Evolutionary conservation across 1,140 invertebrate genomes (phyloP).

Genomic region (Trichomalopsis sarcophagae): DNA sequence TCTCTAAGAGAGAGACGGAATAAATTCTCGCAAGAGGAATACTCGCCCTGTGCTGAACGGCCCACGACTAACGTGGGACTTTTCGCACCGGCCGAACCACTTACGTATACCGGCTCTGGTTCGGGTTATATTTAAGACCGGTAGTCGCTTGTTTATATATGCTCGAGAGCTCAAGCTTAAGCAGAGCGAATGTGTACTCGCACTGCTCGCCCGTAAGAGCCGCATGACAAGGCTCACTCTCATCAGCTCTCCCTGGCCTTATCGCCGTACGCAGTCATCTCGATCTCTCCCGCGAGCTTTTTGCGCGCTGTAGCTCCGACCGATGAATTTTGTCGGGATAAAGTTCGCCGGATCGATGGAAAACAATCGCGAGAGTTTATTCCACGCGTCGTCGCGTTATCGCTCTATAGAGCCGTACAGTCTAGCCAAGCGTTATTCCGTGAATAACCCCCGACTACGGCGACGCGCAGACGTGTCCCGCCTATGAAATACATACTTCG

Average conservation of each 20-base stretch:
- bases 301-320: too few relatives aligned
- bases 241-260: too few relatives aligned
- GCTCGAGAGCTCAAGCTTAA: slow-evolving; percentile 62
- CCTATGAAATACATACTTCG: not conserved
- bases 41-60: slow-evolving; percentile 17
- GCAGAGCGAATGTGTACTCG: slow-evolving; percentile 53
- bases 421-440: not conserved
- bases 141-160: slow-evolving; percentile 63
- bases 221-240: slow-evolving; percentile 11
- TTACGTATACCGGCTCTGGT: slow-evolving; percentile 28
- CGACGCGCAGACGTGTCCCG: not conserved
- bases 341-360: not conserved
- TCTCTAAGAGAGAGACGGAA: not conserved
- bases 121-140: slow-evolving; percentile 64
- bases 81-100: slow-evolving; percentile 49
- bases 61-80: slow-evolving; percentile 46
- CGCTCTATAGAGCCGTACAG: not conserved
- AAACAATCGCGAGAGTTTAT: not conserved
- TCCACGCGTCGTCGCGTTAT: not conserved
- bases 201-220: not conserved
- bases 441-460: not conserved
- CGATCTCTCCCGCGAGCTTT: too few relatives aligned
- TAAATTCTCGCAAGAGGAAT: slow-evolving; percentile 25
- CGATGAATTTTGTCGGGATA: not conserved
- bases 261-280: too few relatives aligned